Conservation (phyloP, 2,797 vertebrate genomes). For the Coreius guichenoti region DNA sequence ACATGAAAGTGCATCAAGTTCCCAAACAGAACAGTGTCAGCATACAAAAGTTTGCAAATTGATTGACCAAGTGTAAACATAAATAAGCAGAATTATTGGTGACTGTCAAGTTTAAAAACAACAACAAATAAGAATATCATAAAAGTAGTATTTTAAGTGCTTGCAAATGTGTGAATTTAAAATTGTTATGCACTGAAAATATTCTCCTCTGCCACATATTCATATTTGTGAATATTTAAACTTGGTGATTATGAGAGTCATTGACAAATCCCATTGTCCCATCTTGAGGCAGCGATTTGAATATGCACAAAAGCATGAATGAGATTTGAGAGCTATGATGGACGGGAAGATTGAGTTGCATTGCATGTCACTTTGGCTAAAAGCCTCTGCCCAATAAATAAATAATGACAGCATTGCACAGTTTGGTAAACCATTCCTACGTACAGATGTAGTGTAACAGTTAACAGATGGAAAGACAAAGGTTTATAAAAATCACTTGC, state of each 20-base stretch:
- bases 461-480: conserved; percentile 10
- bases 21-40: background rate
- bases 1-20: background rate
- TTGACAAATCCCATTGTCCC: background rate
- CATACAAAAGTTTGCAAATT: background rate
- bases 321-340: background rate
- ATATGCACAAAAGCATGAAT: background rate
- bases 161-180: background rate
- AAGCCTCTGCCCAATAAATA: background rate
- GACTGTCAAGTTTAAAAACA: background rate
- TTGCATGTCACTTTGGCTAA: background rate
- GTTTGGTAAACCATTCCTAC: background rate
- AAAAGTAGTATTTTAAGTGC: no score
- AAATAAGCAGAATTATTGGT: background rate
- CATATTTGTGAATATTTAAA: background rate
- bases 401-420: background rate
- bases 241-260: background rate
- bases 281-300: background rate
- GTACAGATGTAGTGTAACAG: background rate
- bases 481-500: background rate
- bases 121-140: background rate
- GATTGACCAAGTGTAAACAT: background rate
- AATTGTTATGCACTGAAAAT: background rate
- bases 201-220: background rate
- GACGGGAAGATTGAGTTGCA: background rate